These are phyloP conservation scores for Tinea trinotella DNA, from an alignment of 2,888 invertebrate genomes.

Conservation along the genomic window DNA sequence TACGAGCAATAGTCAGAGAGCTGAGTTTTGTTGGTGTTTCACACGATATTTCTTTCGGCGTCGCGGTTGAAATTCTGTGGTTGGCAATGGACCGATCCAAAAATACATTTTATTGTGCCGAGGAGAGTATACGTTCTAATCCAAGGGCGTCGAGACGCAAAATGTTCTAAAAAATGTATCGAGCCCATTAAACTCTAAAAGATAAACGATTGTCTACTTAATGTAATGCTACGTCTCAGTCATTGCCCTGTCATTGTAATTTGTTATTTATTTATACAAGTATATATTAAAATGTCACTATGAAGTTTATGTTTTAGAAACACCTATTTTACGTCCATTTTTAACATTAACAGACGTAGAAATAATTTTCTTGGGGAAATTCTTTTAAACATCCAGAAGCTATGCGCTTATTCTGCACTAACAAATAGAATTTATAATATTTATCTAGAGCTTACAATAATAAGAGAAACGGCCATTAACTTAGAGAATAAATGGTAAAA, in stretches of 20 bases:
- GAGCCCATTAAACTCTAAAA: slow-evolving; percentile 6
- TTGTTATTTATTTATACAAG: too few species aligned
- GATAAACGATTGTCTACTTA: slow-evolving; percentile 7
- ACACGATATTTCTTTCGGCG: slow-evolving; percentile 49
- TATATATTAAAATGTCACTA: too few species aligned
- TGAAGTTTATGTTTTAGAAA: too few species aligned
- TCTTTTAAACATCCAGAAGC: too few species aligned
- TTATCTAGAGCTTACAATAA: too few species aligned
- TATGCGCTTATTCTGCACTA: too few species aligned
- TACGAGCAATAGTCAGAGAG: slow-evolving; percentile 31
- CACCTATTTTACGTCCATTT: too few species aligned
- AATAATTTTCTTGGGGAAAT: too few species aligned
- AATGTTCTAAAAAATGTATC: slow-evolving; percentile 14
- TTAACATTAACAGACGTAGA: too few species aligned
- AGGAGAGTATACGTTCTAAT: slow-evolving; percentile 32
- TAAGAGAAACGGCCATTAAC: too few species aligned
- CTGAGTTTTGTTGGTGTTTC: slow-evolving; percentile 32
- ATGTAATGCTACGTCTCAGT: neutral
- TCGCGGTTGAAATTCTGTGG: slow-evolving; percentile 52
- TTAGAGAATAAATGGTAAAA: too few species aligned
- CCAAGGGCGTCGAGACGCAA: slow-evolving; percentile 45
- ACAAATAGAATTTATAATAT: too few species aligned
- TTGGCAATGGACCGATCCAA: slow-evolving; percentile 62
- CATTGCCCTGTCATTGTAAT: neutral
- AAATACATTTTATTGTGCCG: slow-evolving; percentile 62